Evolutionary conservation across 1,140 invertebrate genomes (phyloP), one percentile per base, ranked within the genome.

Genomic region (Eurosta solidaginis): DNA sequence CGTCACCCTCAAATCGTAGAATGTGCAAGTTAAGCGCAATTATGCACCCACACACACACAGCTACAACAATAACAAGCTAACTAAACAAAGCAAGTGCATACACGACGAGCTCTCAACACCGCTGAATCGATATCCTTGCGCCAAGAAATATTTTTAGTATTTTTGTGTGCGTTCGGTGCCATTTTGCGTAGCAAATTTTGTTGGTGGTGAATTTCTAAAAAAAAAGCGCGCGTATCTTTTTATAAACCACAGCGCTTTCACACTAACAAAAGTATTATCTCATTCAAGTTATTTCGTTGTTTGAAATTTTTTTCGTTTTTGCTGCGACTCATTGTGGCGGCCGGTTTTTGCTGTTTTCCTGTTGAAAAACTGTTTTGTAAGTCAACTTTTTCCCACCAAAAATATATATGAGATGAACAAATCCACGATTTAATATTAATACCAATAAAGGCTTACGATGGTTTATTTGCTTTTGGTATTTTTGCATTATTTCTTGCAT

Each of bases 321-420:
- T n/a, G n/a, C n/a, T 22, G 49, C 49, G n/a, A 17, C 49, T 6
- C 49, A 52, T 47, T 40, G 17, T n/a, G n/a, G 1, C n/a, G 33
- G 33, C 33, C 45, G 17, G 7, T 14, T 22, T 40, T 17, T 68
- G 52, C 83, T 85, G 84, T 25, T 79, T 22, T 54, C 84, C 82
- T 83, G 68, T 42, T 36, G 40, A 27, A 54, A 29, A 78, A 52
- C 22, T 74, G 49, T 75, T 74, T 78, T 74, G 29, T 74, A 78
- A 78, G 77, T 54, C 74, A 33, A 52, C 47, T 74, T 78, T 78
- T 75, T 75, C 74, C 74, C 74, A 75, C 47, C 47, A 75, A 75
- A 75, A 50, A 47, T 47, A 45, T 47, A 20, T 47, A 12, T 75
- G 74, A 20, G 74, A 47, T n/a, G 45, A n/a, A n/a, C n/a, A n/a